Base-by-base conservation (phyloP, 2,113 vertebrate species). In the Hippocampus comes region DNA sequence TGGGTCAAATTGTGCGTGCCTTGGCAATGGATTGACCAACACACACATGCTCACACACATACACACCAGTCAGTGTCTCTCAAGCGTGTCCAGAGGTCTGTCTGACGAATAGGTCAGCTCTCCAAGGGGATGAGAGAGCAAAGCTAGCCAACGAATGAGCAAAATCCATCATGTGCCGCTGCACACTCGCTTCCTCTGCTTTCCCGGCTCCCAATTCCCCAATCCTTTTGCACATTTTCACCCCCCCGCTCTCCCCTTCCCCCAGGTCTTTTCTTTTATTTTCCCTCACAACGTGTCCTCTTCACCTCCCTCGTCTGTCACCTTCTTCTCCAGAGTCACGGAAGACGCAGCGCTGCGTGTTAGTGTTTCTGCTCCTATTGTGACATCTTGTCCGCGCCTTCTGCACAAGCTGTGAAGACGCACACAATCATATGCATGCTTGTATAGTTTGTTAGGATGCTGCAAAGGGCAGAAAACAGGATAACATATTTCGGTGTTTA, bases 1-100 rank as follows among this genome's bases (percentile, higher is more conserved):
- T 86, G 82, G 85, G 85, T 87, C 87, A 89, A 80, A 79, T 72
- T 41, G 55, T 78, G 69, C 6, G 60, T 78, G 81, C 76, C 72
- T 79, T 78, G 80, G 76, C 76, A 81, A 30, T 81, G 77, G 78
- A 82, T 77, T 76, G 78, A 68, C 61, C 78, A 74, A 69, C 42
- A 42, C 68, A 65, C 66, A 70, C 71, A 48, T 55, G 56, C 71
- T 72, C 55, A 75, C 74, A 72, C 71, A 72, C 70, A 67, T 68
- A 80, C 63, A 74, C 72, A 76, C 41, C 63, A 77, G 71, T 65
- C 60, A 76, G 68, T 82, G 71, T 60, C 75, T 76, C 42, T 25
- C 51, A 76, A 73, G 79, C 67, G 65, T 75, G 76, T 82, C 77
- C 30, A 46, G 73, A 74, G 77, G 82, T 80, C 73, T 48, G 78